phyloP scores from a whole-genome alignment of 2,797 vertebrate species.

The Cyclura pinguis region DNA sequence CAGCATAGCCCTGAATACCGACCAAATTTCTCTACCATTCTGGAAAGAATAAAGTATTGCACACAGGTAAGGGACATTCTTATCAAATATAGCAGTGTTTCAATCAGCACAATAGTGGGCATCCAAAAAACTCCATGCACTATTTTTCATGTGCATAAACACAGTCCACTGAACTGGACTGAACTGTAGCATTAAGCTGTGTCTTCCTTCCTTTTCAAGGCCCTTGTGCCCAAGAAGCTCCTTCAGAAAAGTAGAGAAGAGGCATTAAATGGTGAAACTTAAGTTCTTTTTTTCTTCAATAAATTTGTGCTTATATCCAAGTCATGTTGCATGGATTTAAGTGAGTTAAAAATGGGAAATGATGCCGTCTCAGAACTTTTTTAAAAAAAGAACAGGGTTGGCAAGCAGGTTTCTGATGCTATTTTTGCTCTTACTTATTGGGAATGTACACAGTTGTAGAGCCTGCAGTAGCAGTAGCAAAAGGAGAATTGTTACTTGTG shows the following conservation, averaged over 20 bases:
- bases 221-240: background rate
- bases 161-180: background rate
- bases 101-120: too few relatives aligned
- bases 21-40: constrained; percentile 90
- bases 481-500: background rate
- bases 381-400: background rate
- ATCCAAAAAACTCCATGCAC: too few relatives aligned
- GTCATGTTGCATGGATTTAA: background rate
- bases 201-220: background rate
- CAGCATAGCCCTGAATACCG: constrained; percentile 92
- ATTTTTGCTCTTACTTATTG: background rate
- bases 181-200: background rate
- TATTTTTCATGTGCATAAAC: background rate
- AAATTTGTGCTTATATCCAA: too few relatives aligned
- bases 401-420: background rate
- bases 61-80: constrained; percentile 84
- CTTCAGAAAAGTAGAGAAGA: background rate
- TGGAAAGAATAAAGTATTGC: constrained; percentile 92
- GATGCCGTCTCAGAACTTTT: background rate
- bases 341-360: background rate
- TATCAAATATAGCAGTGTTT: background rate
- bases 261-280: too few relatives aligned
- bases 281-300: too few relatives aligned
- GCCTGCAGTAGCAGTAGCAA: background rate
- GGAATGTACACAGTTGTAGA: background rate